Base-by-base conservation (phyloP, 2,113 vertebrate species). In the Lamprotornis superbus region DNA sequence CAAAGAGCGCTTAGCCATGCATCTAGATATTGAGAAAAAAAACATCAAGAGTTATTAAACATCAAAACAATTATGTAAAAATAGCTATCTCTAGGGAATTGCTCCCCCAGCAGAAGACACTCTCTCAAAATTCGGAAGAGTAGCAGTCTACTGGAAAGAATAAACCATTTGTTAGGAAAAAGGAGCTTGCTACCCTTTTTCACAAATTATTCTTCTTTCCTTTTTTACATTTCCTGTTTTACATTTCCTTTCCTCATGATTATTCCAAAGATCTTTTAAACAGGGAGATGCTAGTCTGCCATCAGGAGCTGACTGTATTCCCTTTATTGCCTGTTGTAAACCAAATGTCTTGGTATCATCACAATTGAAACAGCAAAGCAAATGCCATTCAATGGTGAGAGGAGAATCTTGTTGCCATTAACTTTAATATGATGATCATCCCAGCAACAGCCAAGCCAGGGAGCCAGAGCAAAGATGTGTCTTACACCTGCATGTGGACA, bases 51-150 rank as follows among this genome's bases (percentile, higher is more conserved):
- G 9, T 46, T 91, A 49, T 65, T 80, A 65, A 77, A 50, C 28
- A 67, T 69, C 71, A 89, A 90, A 94, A 86, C n/a, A 83, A 49
- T n/a, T 1, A 18, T 55, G 67, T 31, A 59, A 92, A 92, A 92
- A 65, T 65, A 65, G 10, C 28, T 74, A 40, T 0, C 46, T 80
- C 22, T 77, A 30, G 83, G 46, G 63, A 91, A 69, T 49, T 56
- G 2, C 12, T 77, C 14, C 11, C 19, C 7, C 35, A 63, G 28
- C 10, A 42, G 69, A 57, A 87, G 47, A 55, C n/a, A 69, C 4
- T 65, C 12, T 24, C 9, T 21, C 15, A 50, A 55, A 84, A 49
- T 78, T 44, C 9, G 9, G 17, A 74, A 37, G 22, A 77, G 11
- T 30, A 80, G 12, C 49, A 80, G 12, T 69, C 19, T 57, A 49